Percentiles rank a stretch among this genome's conserved stretches.
Evolutionary conservation across 2,888 invertebrate species (phyloP).

Genomic region (Xestia c-nigrum): DNA sequence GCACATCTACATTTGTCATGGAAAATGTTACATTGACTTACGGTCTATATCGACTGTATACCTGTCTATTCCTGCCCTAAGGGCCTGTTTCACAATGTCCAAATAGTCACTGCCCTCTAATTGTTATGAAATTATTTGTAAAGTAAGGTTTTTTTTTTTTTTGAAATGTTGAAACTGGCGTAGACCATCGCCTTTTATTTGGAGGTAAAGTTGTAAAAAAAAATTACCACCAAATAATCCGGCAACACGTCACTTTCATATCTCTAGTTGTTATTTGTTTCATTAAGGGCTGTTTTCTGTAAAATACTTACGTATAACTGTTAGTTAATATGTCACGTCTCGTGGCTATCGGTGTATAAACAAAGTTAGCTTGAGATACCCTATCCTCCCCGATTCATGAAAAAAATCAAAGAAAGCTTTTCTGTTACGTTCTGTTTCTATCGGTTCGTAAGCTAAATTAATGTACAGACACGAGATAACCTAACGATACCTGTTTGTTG

Average conservation of each 20-base stretch:
- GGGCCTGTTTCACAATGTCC: conserved; percentile 14
- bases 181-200: not conserved
- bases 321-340: too few species aligned
- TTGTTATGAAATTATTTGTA: not conserved
- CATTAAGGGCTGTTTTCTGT: too few species aligned
- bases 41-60: conserved; percentile 1
- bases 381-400: too few species aligned
- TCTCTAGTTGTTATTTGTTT: not conserved
- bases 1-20: conserved; percentile 18
- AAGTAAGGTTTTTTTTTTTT: not conserved
- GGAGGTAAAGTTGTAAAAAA: not conserved
- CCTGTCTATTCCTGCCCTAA: conserved; percentile 12
- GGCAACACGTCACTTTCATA: not conserved
- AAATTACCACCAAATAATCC: not conserved
- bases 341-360: too few species aligned
- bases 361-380: too few species aligned
- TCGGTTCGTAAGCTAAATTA: too few species aligned
- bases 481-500: too few species aligned
- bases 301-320: too few species aligned
- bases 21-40: conserved; percentile 25
- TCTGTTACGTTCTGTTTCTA: too few species aligned
- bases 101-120: not conserved
- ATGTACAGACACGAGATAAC: too few species aligned
- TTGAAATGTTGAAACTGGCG: not conserved
- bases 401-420: too few species aligned